These are phyloP conservation scores for Notothenia coriiceps DNA, from an alignment of 2,113 vertebrate genomes.

Conservation along the genomic window DNA sequence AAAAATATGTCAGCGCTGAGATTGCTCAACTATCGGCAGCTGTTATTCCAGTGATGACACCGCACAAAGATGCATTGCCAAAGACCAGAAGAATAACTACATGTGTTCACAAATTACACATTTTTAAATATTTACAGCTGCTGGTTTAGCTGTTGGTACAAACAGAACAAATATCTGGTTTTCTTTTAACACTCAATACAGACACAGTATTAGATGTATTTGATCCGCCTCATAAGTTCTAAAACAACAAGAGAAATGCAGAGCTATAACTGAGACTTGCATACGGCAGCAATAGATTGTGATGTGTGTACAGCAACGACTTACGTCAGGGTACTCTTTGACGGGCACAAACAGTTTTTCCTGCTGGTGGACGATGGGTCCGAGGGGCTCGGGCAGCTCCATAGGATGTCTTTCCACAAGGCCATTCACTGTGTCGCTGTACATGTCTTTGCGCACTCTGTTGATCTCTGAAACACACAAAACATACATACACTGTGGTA, in stretches of 20 bases:
- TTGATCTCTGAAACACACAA: constrained; percentile 86
- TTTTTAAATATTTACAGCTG: background rate
- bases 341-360: constrained; percentile 90
- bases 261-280: background rate
- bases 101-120: background rate
- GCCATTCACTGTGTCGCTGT: constrained; percentile 87
- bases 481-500: constrained; percentile 24
- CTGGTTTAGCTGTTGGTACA: constrained; percentile 4
- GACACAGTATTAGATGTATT: no score
- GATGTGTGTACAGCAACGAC: constrained; percentile 36
- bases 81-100: constrained; percentile 3
- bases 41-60: constrained; percentile 31
- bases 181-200: background rate
- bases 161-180: background rate
- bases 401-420: constrained; percentile 86
- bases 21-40: constrained; percentile 30
- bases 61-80: constrained; percentile 25
- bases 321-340: constrained; percentile 89
- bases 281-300: background rate
- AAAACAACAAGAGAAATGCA: background rate
- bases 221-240: background rate
- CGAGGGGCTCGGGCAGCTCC: constrained; percentile 85
- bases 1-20: background rate
- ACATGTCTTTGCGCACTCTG: constrained; percentile 90
- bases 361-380: constrained; percentile 87